These are phyloP conservation scores for Gnatocerus cornutus DNA, from an alignment of 2,888 invertebrate species.

Conservation along the genomic window DNA sequence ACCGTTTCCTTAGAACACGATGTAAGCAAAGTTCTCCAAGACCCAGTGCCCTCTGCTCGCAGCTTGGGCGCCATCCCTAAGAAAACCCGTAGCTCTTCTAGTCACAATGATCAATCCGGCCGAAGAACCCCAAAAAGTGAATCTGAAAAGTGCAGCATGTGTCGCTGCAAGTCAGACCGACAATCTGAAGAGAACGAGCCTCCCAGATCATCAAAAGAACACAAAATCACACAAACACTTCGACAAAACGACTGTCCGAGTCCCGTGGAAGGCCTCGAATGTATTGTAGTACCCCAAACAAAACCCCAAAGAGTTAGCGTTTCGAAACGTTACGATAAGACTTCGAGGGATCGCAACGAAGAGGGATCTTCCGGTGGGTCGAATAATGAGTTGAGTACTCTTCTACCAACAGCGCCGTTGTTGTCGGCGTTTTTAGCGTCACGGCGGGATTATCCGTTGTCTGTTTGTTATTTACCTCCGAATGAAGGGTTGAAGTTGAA, in stretches of 20 bases:
- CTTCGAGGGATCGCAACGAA: slow-evolving; percentile 63
- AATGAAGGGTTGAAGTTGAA: slow-evolving; percentile 63
- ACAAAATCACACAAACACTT: slow-evolving; percentile 64
- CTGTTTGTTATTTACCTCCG: slow-evolving; percentile 67
- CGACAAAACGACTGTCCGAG: slow-evolving; percentile 58
- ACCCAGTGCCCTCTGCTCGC: slow-evolving; percentile 69
- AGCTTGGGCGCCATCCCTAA: slow-evolving; percentile 84
- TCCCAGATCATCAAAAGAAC: slow-evolving; percentile 63
- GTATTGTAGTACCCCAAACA: slow-evolving; percentile 71
- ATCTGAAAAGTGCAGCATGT: slow-evolving; percentile 66
- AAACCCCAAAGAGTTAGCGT: slow-evolving; percentile 37
- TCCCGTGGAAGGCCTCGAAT: slow-evolving; percentile 65
- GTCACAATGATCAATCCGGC: slow-evolving; percentile 48
- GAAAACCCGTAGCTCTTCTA: slow-evolving; percentile 68
- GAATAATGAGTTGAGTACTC: slow-evolving; percentile 78
- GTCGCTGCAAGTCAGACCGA: slow-evolving; percentile 56
- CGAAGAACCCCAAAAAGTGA: slow-evolving; percentile 65
- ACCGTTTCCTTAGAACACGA: slow-evolving; percentile 71
- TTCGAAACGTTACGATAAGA: slow-evolving; percentile 42
- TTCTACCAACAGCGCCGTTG: slow-evolving; percentile 74
- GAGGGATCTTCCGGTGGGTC: slow-evolving; percentile 74
- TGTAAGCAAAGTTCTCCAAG: slow-evolving; percentile 74
- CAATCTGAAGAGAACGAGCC: slow-evolving; percentile 52
- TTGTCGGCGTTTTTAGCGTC: slow-evolving; percentile 79
- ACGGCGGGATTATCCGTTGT: slow-evolving; percentile 74